phyloP scores from a whole-genome alignment of 1,140 invertebrate genomes.

The Drosophila grimshawi region DNA sequence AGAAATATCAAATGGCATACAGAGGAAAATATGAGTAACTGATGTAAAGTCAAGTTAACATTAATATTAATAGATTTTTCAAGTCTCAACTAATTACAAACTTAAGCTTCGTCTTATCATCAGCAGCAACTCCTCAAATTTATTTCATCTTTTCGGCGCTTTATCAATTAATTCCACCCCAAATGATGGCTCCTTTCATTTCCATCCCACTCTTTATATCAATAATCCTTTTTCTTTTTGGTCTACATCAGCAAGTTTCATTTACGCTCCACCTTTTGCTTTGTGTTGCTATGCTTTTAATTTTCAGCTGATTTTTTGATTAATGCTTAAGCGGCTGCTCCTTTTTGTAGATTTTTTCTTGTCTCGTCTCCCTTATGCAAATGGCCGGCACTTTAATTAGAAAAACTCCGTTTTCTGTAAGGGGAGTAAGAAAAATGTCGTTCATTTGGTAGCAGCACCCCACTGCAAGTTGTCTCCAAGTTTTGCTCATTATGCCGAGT shows the following conservation, averaged over 20 bases:
- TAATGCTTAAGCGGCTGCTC: slow-evolving; percentile 74
- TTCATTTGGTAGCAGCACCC: slow-evolving; percentile 50
- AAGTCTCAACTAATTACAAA: background rate
- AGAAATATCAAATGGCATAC: too few species aligned
- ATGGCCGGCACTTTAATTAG: slow-evolving; percentile 78
- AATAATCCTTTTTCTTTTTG: slow-evolving; percentile 67
- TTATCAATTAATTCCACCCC: slow-evolving; percentile 28
- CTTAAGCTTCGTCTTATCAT: background rate
- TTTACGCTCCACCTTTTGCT: slow-evolving; percentile 43
- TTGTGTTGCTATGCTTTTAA: slow-evolving; percentile 63
- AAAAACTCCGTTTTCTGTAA: slow-evolving; percentile 43
- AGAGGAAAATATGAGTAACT: too few species aligned
- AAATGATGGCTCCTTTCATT: background rate
- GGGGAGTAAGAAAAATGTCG: slow-evolving; percentile 41
- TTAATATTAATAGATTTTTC: too few species aligned
- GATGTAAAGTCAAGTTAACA: too few species aligned
- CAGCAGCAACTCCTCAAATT: background rate
- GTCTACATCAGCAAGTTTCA: slow-evolving; percentile 42
- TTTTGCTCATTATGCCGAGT: slow-evolving; percentile 40
- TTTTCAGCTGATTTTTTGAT: slow-evolving; percentile 82
- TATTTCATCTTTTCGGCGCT: slow-evolving; percentile 19
- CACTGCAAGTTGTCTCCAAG: slow-evolving; percentile 20
- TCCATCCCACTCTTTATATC: slow-evolving; percentile 11
- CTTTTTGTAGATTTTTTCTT: slow-evolving; percentile 33
- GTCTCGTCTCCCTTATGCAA: slow-evolving; percentile 63